Base-by-base conservation (phyloP, 92 coral and sea anemone genomes). In the Hydrozoanthus gracilis region DNA sequence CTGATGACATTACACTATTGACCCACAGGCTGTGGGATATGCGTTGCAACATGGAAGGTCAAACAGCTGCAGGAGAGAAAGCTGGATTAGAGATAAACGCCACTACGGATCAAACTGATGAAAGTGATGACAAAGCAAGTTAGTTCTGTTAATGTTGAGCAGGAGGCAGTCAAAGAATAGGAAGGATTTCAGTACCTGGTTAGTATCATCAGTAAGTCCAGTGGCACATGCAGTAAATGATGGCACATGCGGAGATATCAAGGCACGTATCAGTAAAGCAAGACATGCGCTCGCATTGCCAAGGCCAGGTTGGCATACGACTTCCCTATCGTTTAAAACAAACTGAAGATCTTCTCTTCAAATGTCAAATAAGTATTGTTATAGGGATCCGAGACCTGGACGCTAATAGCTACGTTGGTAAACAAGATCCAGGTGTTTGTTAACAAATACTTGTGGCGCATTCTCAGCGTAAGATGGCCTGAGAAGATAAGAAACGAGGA, bases 21-120 rank as follows among this genome's bases (percentile, higher is more conserved):
- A n/a, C 49, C 8, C 86, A 82, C 27, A 82, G 77, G 35, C 65
- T 67, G 13, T 66, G 48, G 15, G 86, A 65, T 47, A 67, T 66
- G 8, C 35, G 64, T 17, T 15, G 47, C 71, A 82, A 82, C 47
- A 68, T 82, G 86, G 86, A 82, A 17, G 86, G 18, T 54, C 49
- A 51, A n/a, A 65, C 13, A 9, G 56, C 52, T 20, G 15, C 67
- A 9, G 17, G 86, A 4, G 65, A 68, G 73, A 82, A 39, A 17
- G 77, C 8, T 58, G 77, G 77, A 12, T 67, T 82, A 64, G 69
- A 20, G 27, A n/a, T 82, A 8, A 67, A 71, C 11, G 79, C 20
- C 18, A 17, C 73, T 39, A 83, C n/a, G 71, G 62, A 83, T 55
- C 18, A 83, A 83, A 20, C 2, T 83, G 87, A 51, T 71, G 52